Conservation (phyloP, 1,140 invertebrate genomes). For the Nebria ingens region DNA sequence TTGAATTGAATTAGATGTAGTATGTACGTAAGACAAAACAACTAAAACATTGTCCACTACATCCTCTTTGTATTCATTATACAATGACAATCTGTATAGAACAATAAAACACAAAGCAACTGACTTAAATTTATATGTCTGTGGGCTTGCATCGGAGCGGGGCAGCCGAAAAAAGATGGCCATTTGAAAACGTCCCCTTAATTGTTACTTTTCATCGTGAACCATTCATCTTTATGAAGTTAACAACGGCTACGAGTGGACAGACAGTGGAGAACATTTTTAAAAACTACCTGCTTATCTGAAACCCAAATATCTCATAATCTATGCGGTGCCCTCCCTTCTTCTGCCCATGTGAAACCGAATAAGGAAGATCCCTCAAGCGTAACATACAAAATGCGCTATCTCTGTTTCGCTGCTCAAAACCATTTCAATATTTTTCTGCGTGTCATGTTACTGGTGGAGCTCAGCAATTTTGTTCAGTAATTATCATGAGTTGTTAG, state of each 20-base stretch:
- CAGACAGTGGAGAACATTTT: constrained; percentile 19
- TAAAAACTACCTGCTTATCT: constrained; percentile 23
- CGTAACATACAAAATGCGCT: neutral
- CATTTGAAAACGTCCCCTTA: constrained; percentile 25
- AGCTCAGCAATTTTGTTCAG: constrained; percentile 3
- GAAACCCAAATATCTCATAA: constrained; percentile 3
- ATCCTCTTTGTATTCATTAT: too few relatives aligned
- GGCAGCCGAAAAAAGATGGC: constrained; percentile 26
- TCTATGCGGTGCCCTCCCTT: neutral
- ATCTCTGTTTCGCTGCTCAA: neutral
- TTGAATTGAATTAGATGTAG: too few relatives aligned
- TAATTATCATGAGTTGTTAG: neutral
- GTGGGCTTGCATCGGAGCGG: too few relatives aligned
- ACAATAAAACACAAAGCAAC: too few relatives aligned
- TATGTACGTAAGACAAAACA: too few relatives aligned
- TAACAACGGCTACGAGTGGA: constrained; percentile 17
- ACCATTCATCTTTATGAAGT: constrained; percentile 24
- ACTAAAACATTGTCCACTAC: too few relatives aligned
- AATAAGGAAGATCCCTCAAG: neutral
- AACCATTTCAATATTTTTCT: neutral
- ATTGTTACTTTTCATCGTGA: constrained; percentile 23
- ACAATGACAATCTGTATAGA: too few relatives aligned
- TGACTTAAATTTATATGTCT: too few relatives aligned
- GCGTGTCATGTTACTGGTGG: constrained; percentile 3
- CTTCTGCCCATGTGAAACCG: neutral